phyloP scores from a whole-genome alignment of 2,888 invertebrate genomes.

The Pediacus dermestoides region DNA sequence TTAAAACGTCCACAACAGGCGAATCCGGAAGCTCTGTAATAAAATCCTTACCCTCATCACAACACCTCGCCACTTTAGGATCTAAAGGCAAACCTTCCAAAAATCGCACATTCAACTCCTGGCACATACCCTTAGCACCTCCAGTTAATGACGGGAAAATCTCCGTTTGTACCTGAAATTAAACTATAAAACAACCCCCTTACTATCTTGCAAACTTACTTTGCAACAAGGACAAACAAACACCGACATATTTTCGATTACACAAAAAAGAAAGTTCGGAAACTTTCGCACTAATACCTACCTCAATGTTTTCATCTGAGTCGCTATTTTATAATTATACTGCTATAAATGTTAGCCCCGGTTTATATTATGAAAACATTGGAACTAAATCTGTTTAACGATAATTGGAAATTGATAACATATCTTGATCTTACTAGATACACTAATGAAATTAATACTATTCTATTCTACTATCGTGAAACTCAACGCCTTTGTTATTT shows the following conservation, averaged over 20 bases:
- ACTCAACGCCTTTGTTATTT: no score
- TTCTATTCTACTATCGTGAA: no score
- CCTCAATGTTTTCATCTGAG: no score
- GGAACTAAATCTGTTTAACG: no score
- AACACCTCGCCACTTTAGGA: slow-evolving; percentile 73
- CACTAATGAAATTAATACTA: no score
- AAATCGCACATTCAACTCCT: slow-evolving; percentile 67
- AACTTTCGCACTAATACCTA: no score
- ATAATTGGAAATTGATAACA: no score
- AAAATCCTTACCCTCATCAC: slow-evolving; percentile 74
- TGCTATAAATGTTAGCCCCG: no score
- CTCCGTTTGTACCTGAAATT: slow-evolving; percentile 62
- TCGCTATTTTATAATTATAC: no score
- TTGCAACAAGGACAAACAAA: slow-evolving; percentile 93
- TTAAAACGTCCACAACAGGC: slow-evolving; percentile 57
- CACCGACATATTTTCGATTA: slow-evolving; percentile 93
- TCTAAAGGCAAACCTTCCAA: slow-evolving; percentile 85
- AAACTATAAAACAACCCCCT: slow-evolving; percentile 14
- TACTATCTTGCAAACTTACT: slow-evolving; percentile 53
- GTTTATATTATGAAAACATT: no score
- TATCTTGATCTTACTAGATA: no score
- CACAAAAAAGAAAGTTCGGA: no score
- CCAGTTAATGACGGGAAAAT: slow-evolving; percentile 91
- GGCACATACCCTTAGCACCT: slow-evolving; percentile 78
- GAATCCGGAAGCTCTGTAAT: slow-evolving; percentile 58